Base-by-base conservation (phyloP, 92 coral and sea anemone species). In the Micromussa lordhowensis region DNA sequence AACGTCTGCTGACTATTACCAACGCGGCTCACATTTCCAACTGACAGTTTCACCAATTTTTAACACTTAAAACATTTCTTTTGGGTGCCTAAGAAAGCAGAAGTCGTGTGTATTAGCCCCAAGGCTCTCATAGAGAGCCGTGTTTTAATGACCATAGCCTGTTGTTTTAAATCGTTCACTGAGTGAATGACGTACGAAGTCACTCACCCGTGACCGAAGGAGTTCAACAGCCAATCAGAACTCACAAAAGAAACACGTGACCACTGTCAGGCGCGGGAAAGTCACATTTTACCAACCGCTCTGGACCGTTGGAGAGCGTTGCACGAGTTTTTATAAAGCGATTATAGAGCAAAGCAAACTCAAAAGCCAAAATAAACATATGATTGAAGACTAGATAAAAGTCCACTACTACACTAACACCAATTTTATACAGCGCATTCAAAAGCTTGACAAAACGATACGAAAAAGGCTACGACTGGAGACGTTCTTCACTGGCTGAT, bases 251-350 rank as follows among this genome's bases (percentile, higher is more conserved):
- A 44, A 61, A 14, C n/a, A 64, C 17, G 38, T 11, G 34, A 21
- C 64, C 83, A 16, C 7, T 58, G 70, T 38, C 35, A 79, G 36
- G 83, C 30, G 59, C 34, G 82, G 64, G 82, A 78, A 78, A 66
- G 71, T 26, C 32, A 24, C 58, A 59, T 12, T 49, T 76, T 30
- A 28, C 40, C 18, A 44, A 18, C 31, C 26, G 49, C 51, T 72
- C 51, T 72, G 28, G 34, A 18, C 34, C 24, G 24, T 21, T 72
- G 34, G 44, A 5, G n/a, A 71, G 10, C 53, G 24, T 19, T 71
- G 24, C 76, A 14, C 4, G 77, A 32, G 31, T 31, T 71, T 44
- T 32, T 19, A 71, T 13, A 24, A 61, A 61, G 12, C 11, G 38
- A 31, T 71, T 71, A 34, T 15, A 32, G 44, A 36, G 44, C 22